phyloP scores from a whole-genome alignment of 2,797 vertebrate genomes.

The Lacerta viridis region DNA sequence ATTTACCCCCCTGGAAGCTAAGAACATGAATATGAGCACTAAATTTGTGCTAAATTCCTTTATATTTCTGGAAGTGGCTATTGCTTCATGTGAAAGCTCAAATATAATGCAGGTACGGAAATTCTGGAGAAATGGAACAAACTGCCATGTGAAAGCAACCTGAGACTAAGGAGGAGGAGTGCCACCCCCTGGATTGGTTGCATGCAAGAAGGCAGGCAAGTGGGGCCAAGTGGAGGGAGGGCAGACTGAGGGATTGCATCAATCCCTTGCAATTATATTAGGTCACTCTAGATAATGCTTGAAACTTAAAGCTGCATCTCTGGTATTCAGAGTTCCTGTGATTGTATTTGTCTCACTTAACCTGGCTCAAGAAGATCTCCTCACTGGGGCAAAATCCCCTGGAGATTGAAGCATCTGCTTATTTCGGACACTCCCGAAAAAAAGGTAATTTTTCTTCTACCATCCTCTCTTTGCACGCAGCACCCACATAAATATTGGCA shows the following conservation, averaged over 20 bases:
- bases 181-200: too few species aligned
- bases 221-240: too few species aligned
- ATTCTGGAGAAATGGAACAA: too few species aligned
- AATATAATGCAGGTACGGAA: too few species aligned
- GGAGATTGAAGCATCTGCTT: conserved; percentile 6
- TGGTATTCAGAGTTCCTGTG: not conserved
- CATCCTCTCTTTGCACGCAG: not conserved
- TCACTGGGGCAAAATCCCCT: conserved; percentile 28
- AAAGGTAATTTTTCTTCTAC: accelerated
- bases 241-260: not conserved
- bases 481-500: conserved; percentile 38
- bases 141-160: too few species aligned
- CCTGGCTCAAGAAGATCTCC: conserved; percentile 8
- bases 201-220: too few species aligned
- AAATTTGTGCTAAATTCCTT: too few species aligned
- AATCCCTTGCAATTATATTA: not conserved
- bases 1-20: too few species aligned
- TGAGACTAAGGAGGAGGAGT: too few species aligned
- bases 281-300: accelerated
- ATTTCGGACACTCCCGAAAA: not conserved
- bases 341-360: conserved; percentile 36
- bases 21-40: too few species aligned
- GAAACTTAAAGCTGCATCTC: not conserved
- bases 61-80: too few species aligned
- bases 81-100: too few species aligned